Evolutionary conservation across 2,113 vertebrate genomes (phyloP).

Genomic region (Gobiocypris rarus): DNA sequence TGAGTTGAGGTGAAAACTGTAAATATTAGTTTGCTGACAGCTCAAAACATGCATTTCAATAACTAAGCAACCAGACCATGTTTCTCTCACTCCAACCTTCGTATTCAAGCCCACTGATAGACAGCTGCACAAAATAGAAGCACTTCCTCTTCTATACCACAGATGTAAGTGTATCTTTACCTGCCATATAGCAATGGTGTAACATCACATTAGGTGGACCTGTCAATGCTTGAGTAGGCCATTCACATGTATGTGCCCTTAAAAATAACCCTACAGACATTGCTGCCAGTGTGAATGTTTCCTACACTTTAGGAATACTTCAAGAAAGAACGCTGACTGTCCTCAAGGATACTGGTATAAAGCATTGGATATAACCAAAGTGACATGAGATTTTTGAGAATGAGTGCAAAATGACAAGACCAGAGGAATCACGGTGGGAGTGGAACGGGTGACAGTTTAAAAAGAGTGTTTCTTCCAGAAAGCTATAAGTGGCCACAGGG

Average conservation of each 20-base stretch:
- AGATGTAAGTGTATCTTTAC: slow-evolving; percentile 27
- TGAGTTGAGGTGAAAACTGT: slow-evolving; percentile 53
- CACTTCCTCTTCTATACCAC: background rate
- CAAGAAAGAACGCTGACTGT: background rate
- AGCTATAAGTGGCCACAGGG: slow-evolving; percentile 35
- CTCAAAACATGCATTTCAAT: slow-evolving; percentile 46
- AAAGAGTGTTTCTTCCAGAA: background rate
- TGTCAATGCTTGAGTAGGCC: slow-evolving; percentile 1
- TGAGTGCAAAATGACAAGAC: background rate
- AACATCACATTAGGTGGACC: slow-evolving; percentile 30
- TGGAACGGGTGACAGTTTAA: background rate
- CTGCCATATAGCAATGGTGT: slow-evolving; percentile 25
- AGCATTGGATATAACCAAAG: background rate
- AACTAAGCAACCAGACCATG: slow-evolving; percentile 17
- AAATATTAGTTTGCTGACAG: slow-evolving; percentile 62
- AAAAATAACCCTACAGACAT: slow-evolving; percentile 1
- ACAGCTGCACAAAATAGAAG: slow-evolving; percentile 35
- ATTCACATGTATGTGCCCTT: background rate
- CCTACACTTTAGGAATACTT: slow-evolving; percentile 6
- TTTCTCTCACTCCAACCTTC: slow-evolving; percentile 33
- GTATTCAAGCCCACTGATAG: slow-evolving; percentile 40
- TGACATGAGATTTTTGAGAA: slow-evolving; percentile 11
- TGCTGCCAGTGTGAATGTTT: background rate
- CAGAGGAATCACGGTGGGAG: background rate
- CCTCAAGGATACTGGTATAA: background rate